Conservation (phyloP, 2,797 vertebrate genomes). For the Malacoctenus gilli region DNA sequence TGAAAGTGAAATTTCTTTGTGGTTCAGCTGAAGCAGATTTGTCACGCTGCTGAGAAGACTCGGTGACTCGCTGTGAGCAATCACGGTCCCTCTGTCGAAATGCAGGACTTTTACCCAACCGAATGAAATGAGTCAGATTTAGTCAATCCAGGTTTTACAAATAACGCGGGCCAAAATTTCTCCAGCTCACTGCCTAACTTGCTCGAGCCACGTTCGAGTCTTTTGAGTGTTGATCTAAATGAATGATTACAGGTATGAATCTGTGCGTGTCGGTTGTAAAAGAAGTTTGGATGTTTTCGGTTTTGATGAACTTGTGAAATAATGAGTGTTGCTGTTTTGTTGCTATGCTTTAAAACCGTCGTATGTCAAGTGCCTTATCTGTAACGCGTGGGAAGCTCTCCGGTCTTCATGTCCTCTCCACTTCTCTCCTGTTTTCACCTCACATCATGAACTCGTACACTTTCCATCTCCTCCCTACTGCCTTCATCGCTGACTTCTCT, state of each 20-base stretch:
- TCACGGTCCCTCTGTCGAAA: constrained; percentile 28
- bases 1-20: constrained; percentile 32
- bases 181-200: constrained; percentile 49
- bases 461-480: constrained; percentile 10
- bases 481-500: constrained; percentile 22
- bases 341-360: constrained; percentile 61
- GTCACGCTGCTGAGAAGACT: constrained; percentile 19
- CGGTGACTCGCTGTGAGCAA: constrained; percentile 16
- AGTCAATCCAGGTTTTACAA: constrained; percentile 29
- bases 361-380: constrained; percentile 78
- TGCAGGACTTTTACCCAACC: constrained; percentile 11
- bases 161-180: constrained; percentile 38
- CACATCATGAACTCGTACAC: constrained; percentile 17
- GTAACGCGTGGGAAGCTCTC: constrained; percentile 61
- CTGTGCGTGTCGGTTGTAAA: constrained; percentile 24
- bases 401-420: constrained; percentile 43
- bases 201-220: constrained; percentile 37
- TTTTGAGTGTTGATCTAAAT: constrained; percentile 40
- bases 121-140: constrained; percentile 11
- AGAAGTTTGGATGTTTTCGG: neutral
- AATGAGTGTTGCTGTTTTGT: constrained; percentile 39
- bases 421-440: constrained; percentile 50
- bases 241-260: constrained; percentile 62
- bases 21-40: constrained; percentile 22
- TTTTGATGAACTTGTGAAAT: constrained; percentile 24